Evolutionary conservation across 2,888 invertebrate species (phyloP).

Genomic region (Dryobotodes eremita): DNA sequence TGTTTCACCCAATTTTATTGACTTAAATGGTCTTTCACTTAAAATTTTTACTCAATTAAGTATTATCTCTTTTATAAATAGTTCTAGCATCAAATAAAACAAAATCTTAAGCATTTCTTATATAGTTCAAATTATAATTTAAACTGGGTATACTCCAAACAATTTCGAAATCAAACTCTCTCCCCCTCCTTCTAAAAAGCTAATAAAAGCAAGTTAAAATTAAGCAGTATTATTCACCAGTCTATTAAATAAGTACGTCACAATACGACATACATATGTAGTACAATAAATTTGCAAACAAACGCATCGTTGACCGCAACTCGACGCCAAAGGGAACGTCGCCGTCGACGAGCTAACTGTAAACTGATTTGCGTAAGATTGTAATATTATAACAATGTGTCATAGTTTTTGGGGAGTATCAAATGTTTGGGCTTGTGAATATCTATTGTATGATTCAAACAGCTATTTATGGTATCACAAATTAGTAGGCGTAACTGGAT

Average conservation of each 20-base stretch:
- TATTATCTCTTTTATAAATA: background rate
- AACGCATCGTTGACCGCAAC: conserved; percentile 58
- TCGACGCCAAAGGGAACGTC: conserved; percentile 56
- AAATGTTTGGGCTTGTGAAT: conserved; percentile 20
- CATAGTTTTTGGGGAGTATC: conserved; percentile 33
- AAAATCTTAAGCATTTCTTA: background rate
- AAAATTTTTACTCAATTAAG: background rate
- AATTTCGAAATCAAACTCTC: background rate
- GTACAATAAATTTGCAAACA: conserved; percentile 65
- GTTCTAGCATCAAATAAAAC: background rate
- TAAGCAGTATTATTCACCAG: conserved; percentile 21
- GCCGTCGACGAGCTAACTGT: conserved; percentile 47
- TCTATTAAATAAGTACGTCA: conserved; percentile 39
- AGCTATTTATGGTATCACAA: background rate
- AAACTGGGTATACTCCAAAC: no score
- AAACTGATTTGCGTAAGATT: conserved; percentile 53
- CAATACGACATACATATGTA: conserved; percentile 51
- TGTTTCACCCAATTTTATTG: background rate
- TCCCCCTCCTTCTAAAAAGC: no score
- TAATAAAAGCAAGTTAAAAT: conserved; percentile 3
- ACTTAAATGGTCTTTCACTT: background rate
- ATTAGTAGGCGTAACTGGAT: background rate
- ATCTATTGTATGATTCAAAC: conserved; percentile 28
- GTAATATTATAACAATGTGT: conserved; percentile 44
- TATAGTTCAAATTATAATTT: background rate